These are phyloP conservation scores for Sebastes hubbsi DNA, from an alignment of 2,797 vertebrate genomes.

Conservation along the genomic window DNA sequence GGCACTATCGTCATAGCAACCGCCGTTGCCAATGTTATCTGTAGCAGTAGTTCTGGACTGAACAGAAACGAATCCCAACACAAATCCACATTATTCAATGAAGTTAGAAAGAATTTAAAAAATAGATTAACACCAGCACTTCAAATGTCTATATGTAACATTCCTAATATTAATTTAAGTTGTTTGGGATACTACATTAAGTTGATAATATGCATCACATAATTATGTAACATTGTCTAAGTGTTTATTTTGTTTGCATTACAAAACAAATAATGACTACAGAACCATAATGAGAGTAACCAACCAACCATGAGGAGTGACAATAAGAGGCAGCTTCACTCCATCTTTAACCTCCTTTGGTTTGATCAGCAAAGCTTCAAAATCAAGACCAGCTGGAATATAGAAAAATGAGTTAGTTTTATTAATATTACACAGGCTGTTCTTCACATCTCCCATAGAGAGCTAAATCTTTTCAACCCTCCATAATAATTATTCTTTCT, in stretches of 20 bases:
- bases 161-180: not conserved
- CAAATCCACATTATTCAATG: not conserved
- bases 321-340: slow-evolving; percentile 88
- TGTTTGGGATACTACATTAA: not conserved
- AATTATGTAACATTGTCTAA: not conserved
- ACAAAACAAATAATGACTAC: not conserved
- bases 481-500: not conserved
- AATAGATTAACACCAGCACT: not conserved
- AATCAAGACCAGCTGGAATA: slow-evolving; percentile 88
- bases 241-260: not conserved
- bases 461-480: not conserved
- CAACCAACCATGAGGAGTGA: slow-evolving; percentile 91
- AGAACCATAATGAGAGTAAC: not conserved
- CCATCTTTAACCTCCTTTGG: slow-evolving; percentile 81
- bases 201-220: not conserved
- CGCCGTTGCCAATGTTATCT: slow-evolving; percentile 13
- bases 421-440: not conserved
- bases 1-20: slow-evolving; percentile 42
- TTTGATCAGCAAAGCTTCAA: slow-evolving; percentile 91
- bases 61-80: slow-evolving; percentile 23
- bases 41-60: not conserved
- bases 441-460: not conserved
- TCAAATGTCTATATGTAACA: not conserved
- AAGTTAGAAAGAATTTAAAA: not conserved
- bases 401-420: not conserved